Evolutionary conservation across 2,113 vertebrate genomes (phyloP).

Genomic region (Neopipo cinnamomea): DNA sequence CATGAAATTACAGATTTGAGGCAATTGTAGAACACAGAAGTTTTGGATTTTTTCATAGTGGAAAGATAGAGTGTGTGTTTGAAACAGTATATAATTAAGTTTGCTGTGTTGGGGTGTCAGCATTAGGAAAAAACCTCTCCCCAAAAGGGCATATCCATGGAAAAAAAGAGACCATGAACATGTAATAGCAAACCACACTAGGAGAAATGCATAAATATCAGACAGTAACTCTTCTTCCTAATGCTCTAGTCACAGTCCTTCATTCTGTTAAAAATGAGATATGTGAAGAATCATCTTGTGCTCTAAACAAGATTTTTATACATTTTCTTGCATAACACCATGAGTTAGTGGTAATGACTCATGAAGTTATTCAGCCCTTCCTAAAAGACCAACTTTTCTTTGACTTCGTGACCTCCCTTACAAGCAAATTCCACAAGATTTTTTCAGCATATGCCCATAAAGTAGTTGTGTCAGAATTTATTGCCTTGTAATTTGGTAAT

Average conservation of each 20-base stretch:
- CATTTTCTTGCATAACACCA: background rate
- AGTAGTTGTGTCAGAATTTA: background rate
- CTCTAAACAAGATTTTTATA: background rate
- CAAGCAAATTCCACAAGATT: slow-evolving; percentile 4
- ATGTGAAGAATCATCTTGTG: background rate
- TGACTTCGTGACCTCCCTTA: slow-evolving; percentile 9
- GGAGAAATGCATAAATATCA: background rate
- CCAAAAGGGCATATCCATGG: background rate
- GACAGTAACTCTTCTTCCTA: background rate
- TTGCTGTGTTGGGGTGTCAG: background rate
- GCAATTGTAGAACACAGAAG: background rate
- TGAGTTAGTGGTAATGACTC: slow-evolving; percentile 7
- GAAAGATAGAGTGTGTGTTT: background rate
- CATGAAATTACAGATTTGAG: background rate
- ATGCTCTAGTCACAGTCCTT: background rate
- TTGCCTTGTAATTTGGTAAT: background rate
- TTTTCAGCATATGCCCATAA: background rate
- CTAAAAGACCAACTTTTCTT: slow-evolving; percentile 1
- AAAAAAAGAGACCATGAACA: background rate
- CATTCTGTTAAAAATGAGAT: background rate
- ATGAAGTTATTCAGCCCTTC: slow-evolving; percentile 27
- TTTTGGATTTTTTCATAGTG: background rate
- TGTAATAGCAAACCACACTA: background rate
- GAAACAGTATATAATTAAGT: background rate
- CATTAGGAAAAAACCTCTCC: background rate